Conservation (phyloP, 2,888 invertebrate genomes). For the Isoperla grammatica region DNA sequence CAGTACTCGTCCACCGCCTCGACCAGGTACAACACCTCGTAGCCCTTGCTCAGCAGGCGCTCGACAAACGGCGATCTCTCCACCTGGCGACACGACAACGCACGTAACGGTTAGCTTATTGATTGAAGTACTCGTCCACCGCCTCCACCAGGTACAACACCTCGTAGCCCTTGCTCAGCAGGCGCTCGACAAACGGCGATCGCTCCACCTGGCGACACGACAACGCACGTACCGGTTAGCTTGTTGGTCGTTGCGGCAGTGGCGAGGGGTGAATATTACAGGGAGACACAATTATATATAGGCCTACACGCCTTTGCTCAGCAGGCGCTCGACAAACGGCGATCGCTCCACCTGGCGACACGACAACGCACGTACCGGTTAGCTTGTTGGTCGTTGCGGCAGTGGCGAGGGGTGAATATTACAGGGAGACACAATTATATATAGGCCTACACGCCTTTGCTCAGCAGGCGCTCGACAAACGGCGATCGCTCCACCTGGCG, state of each 20-base stretch:
- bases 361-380: no score
- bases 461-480: conserved; percentile 89
- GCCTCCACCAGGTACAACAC: conserved; percentile 92
- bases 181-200: conserved; percentile 94
- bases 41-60: conserved; percentile 84
- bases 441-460: no score
- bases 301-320: no score
- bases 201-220: conserved; percentile 56
- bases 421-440: no score
- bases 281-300: no score
- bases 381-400: no score
- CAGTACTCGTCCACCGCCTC: conserved; percentile 99
- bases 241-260: not conserved
- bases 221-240: no score
- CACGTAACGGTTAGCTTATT: not conserved
- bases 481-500: conserved; percentile 81
- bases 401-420: no score
- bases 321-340: conserved; percentile 92
- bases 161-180: conserved; percentile 90
- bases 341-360: conserved; percentile 65
- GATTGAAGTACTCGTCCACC: conserved; percentile 93
- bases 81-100: conserved; percentile 47
- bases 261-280: no score
- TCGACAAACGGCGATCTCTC: conserved; percentile 94
- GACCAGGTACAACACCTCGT: conserved; percentile 88